Conservation (phyloP, 2,888 invertebrate genomes). For the Seira ritae region DNA sequence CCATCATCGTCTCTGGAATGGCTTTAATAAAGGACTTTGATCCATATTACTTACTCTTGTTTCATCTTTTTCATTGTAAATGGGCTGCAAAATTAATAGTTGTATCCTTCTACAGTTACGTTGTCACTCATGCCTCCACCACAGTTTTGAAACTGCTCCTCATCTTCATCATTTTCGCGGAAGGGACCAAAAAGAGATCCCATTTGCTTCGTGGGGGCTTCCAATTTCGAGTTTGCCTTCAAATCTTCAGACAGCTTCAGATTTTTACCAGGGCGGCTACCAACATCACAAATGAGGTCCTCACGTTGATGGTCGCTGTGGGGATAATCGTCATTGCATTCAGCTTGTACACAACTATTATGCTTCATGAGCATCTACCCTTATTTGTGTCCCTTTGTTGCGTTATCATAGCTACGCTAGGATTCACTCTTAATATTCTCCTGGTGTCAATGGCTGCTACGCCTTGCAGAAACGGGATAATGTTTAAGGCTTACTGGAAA, state of each 20-base stretch:
- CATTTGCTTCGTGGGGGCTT: too few species aligned
- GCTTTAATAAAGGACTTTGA: too few species aligned
- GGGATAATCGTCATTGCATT: neutral
- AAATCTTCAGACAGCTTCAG: neutral
- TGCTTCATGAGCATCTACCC: neutral
- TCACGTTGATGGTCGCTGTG: neutral
- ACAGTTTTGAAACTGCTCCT: too few species aligned
- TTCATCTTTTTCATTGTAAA: too few species aligned
- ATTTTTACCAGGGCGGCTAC: neutral
- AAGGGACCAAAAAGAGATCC: too few species aligned
- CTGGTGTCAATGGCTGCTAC: slow-evolving; percentile 3
- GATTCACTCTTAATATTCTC: neutral
- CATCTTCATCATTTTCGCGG: too few species aligned
- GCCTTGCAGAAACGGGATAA: neutral
- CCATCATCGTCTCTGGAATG: too few species aligned
- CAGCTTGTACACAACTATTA: neutral
- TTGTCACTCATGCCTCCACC: too few species aligned
- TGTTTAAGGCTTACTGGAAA: neutral
- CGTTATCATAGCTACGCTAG: neutral
- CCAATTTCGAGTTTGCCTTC: too few species aligned
- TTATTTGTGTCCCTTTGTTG: neutral
- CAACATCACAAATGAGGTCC: neutral
- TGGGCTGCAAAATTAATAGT: too few species aligned
- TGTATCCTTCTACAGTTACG: too few species aligned
- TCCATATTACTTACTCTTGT: too few species aligned